Percentiles rank a stretch among this genome's conserved stretches.
These are phyloP conservation scores for Calliphora vomitoria DNA, from an alignment of 2,888 invertebrate genomes.

Conservation along the genomic window DNA sequence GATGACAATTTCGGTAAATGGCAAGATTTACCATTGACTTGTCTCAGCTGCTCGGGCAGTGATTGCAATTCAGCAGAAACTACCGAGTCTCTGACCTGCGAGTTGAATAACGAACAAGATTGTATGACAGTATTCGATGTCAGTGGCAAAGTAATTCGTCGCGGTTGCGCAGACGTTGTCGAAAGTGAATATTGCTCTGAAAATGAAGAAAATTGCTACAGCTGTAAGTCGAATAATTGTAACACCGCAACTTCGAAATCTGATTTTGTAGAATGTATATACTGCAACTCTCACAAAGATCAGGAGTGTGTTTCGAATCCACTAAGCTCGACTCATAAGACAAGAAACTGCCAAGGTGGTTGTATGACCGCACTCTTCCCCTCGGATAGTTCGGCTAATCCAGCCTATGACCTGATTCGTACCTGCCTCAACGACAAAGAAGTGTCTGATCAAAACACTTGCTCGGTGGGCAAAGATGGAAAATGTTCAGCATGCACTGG, in stretches of 20 bases:
- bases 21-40: conserved; percentile 82
- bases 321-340: conserved; percentile 66
- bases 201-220: conserved; percentile 77
- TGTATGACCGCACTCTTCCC: conserved; percentile 82
- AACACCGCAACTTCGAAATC: conserved; percentile 77
- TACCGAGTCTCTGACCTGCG: conserved; percentile 73
- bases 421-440: conserved; percentile 82
- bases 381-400: conserved; percentile 74
- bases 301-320: conserved; percentile 78
- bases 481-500: conserved; percentile 78
- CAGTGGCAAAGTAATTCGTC: conserved; percentile 76
- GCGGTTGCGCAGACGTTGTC: conserved; percentile 80
- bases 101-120: conserved; percentile 81
- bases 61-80: conserved; percentile 73
- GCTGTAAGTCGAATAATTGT: conserved; percentile 82
- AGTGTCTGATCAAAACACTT: conserved; percentile 76
- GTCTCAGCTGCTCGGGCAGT: conserved; percentile 77
- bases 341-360: conserved; percentile 79
- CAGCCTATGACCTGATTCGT: conserved; percentile 79
- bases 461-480: conserved; percentile 73
- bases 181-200: conserved; percentile 76
- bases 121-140: conserved; percentile 80
- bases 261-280: conserved; percentile 79
- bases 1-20: conserved; percentile 82
- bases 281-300: conserved; percentile 79